Conservation (phyloP, 2,888 invertebrate species). For the Phortica okadai region DNA sequence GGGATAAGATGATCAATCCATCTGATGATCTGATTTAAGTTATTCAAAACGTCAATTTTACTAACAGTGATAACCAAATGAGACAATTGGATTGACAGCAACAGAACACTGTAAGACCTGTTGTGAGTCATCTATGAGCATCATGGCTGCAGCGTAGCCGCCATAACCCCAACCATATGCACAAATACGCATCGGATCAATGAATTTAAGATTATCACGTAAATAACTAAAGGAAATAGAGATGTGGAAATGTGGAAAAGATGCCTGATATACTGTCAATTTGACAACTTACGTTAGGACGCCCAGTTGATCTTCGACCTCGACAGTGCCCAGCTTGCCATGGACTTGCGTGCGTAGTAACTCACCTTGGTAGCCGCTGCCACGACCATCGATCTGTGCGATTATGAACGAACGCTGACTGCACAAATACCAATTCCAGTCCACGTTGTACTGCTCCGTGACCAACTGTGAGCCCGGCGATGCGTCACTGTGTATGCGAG, state of each 20-base stretch:
- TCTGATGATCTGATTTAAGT: neutral
- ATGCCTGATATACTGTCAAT: neutral
- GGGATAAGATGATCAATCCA: neutral
- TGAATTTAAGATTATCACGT: conserved; percentile 86
- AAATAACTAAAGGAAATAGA: conserved; percentile 80
- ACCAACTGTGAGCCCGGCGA: conserved; percentile 91
- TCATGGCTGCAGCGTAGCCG: conserved; percentile 89
- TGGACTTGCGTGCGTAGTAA: conserved; percentile 84
- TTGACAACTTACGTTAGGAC: conserved; percentile 79
- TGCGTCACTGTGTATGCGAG: conserved; percentile 79
- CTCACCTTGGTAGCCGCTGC: conserved; percentile 90
- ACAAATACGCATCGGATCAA: conserved; percentile 88
- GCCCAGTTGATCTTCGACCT: conserved; percentile 87
- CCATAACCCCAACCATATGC: conserved; percentile 93
- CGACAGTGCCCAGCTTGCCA: conserved; percentile 83
- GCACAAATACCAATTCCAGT: conserved; percentile 91
- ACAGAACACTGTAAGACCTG: conserved; percentile 90
- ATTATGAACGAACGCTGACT: conserved; percentile 90
- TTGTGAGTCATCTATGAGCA: conserved; percentile 85
- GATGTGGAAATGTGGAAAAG: neutral
- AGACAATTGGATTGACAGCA: conserved; percentile 90
- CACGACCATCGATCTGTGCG: conserved; percentile 92
- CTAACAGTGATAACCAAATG: conserved; percentile 88
- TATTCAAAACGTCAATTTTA: conserved; percentile 41
- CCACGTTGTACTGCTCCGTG: conserved; percentile 86